Base-by-base conservation (phyloP, 2,888 invertebrate genomes). In the Operophtera brumata region DNA sequence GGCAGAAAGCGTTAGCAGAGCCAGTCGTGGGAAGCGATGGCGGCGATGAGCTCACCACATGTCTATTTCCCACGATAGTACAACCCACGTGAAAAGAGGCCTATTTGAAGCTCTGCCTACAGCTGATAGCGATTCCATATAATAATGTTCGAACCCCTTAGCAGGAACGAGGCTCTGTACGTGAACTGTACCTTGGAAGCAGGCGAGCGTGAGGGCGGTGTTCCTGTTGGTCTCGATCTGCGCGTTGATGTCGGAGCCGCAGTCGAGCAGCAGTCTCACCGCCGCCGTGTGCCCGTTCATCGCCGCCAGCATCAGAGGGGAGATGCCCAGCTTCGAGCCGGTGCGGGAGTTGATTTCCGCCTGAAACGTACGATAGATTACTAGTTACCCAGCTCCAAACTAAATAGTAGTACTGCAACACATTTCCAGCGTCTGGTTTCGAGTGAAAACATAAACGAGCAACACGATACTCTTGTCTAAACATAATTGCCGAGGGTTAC, bases 211-310 rank as follows among this genome's bases (percentile, higher is more conserved):
- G 67, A 99, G 92, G 26, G 99, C 99, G 25, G 99, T 99, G 86
- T 99, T 99, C 54, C 99, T 93, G 86, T 99, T 99, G 37, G 99
- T 99, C 91, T 99, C 99, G 71, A 99, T 99, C 91, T 98, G 98
- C 64, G 99, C 99, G 91, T 99, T 99, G 72, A 99, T 99, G 83
- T 99, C 99, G 73, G 98, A 98, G 64, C 99, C 99, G 94, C 97
- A 97, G 84, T 99, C 99, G 54, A 99, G 92, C 54, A 99, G 91
- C 59, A 99, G 89, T 74, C 97, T 96, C 40, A 99, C 99, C 39
- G 99, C 99, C 57, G 97, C 96, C 75, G 87, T 80, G 90, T 91
- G 86, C 0, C 99, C 99, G 91, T 99, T 99, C 99, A 99, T 99
- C 20, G 99, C 98, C 12, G 99, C 99, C 76, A 99, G 86, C 99